Evolutionary conservation across 92 coral and sea anemone genomes (phyloP).

Genomic region (Zoanthus gigantus): DNA sequence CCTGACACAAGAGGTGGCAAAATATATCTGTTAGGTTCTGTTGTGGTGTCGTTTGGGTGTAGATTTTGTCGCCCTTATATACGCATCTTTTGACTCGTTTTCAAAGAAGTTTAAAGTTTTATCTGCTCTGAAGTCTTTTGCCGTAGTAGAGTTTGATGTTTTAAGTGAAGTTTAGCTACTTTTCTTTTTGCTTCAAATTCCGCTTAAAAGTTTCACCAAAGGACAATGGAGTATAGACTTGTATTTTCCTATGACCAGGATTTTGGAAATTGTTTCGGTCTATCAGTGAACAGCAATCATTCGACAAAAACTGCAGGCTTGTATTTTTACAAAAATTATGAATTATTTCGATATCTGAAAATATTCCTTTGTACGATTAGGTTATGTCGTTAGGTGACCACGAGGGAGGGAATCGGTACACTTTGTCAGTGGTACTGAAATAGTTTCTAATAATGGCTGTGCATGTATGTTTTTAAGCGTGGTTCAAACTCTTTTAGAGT

Average conservation of each 20-base stretch:
- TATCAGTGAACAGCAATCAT: neutral
- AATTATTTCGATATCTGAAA: neutral
- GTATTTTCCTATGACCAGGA: neutral
- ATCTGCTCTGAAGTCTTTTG: neutral
- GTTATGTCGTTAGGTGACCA: neutral
- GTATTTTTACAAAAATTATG: neutral
- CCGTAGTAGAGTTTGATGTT: neutral
- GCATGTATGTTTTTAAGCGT: neutral
- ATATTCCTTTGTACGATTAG: neutral
- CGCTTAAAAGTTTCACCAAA: neutral
- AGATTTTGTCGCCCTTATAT: too few species aligned
- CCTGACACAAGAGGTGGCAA: neutral
- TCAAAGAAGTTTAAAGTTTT: too few species aligned
- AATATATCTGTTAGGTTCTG: neutral
- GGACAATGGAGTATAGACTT: neutral
- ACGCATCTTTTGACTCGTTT: too few species aligned
- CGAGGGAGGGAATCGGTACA: too few species aligned
- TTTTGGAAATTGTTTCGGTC: neutral
- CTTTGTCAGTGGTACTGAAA: too few species aligned
- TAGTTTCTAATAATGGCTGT: neutral
- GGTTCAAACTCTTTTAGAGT: neutral
- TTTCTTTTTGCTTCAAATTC: neutral
- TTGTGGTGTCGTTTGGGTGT: neutral
- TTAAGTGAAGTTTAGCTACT: neutral
- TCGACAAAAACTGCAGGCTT: neutral